Conservation (phyloP, 2,797 vertebrate genomes). For the Hipposideros larvatus region DNA sequence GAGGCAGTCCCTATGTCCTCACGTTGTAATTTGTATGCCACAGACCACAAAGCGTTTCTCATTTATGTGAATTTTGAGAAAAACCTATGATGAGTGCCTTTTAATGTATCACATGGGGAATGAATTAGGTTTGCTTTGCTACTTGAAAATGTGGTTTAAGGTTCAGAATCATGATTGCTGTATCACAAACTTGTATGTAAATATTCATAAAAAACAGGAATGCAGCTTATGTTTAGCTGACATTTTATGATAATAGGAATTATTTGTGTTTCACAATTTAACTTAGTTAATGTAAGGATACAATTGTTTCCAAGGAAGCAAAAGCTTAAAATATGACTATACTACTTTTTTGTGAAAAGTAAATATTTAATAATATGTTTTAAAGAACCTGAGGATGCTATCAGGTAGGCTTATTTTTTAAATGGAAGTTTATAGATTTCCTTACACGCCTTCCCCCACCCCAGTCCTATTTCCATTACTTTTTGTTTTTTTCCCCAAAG, state of each 20-base stretch:
- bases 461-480: not conserved
- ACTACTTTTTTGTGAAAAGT: slow-evolving; percentile 50
- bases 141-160: slow-evolving; percentile 63
- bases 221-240: slow-evolving; percentile 50
- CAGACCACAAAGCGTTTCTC: slow-evolving; percentile 54
- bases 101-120: slow-evolving; percentile 10
- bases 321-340: slow-evolving; percentile 39
- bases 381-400: not conserved
- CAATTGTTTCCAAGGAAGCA: slow-evolving; percentile 59
- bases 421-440: slow-evolving; percentile 14
- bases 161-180: slow-evolving; percentile 3
- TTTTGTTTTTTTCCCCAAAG: not conserved
- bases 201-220: slow-evolving; percentile 66
- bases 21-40: not conserved
- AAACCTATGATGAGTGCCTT: not conserved
- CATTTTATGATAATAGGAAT: slow-evolving; percentile 63
- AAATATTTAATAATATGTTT: slow-evolving; percentile 58
- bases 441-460: too few relatives aligned
- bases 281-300: slow-evolving; percentile 41
- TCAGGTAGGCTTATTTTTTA: slow-evolving; percentile 15
- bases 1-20: not conserved
- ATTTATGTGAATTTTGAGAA: slow-evolving; percentile 2
- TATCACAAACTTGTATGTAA: slow-evolving; percentile 50
- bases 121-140: slow-evolving; percentile 37
- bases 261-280: slow-evolving; percentile 71